Evolutionary conservation across 1,140 invertebrate species (phyloP), one percentile per base, ranked within the genome.

Genomic region (Drosophila bocqueti): DNA sequence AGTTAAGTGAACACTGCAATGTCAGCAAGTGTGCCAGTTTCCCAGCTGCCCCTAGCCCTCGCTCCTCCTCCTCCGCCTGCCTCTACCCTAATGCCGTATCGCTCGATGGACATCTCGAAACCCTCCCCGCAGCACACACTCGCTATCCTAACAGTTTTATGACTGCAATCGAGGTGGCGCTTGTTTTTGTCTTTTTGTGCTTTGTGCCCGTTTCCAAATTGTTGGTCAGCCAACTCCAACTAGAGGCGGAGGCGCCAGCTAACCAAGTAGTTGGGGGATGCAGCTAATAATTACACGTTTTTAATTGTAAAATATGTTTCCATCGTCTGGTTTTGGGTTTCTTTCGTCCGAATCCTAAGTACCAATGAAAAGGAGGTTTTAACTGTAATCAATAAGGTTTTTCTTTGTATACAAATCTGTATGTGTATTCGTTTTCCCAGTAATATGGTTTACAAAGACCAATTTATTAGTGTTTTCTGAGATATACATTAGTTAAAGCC

Each of bases 21-120:
- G 67, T 52, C 69, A 73, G 69, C 67, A 72, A 73, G 69, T 73
- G 69, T 73, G 69, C 69, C 46, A 73, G 69, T 73, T 73, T 60
- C 38, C 67, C 67, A 67, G 57, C 60, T 67, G 60, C 46, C 42
- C 66, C 46, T 49, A n/a, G 9, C 36, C 52, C 42, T 58, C 49
- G 49, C 55, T 24, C 29, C 47, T 18, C 29, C 47, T 18, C 26
- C 47, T 26, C 21, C 45, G 11, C 45, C 45, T 46, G 15, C 36
- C 11, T n/a, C 24, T 66, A 60, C 68, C 26, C 16, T 46, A 31
- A 59, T 50, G 54, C 24, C 59, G 61, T 46, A 64, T 68, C 62
- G 31, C 38, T 46, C 66, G 54, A 49, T 72, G 66, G 69, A 73
- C 67, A 73, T 73, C 69, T 73, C 43, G 31, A 71, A 72, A 46